These are phyloP conservation scores for Harlomillsia oculata DNA, from an alignment of 1,140 invertebrate species.

Conservation along the genomic window DNA sequence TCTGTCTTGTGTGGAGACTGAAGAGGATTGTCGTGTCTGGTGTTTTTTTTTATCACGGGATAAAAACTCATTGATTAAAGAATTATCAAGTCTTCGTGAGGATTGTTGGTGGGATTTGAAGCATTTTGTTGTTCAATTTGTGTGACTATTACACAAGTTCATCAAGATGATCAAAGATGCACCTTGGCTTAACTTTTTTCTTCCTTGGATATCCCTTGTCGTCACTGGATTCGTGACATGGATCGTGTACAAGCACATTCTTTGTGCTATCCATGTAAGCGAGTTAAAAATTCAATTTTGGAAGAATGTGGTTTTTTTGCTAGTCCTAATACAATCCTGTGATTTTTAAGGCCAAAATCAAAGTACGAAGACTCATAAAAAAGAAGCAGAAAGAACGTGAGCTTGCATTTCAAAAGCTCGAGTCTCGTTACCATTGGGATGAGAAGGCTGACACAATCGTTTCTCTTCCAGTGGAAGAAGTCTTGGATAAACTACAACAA, in stretches of 20 bases:
- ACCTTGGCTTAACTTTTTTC: slow-evolving; percentile 3
- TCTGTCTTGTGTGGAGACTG: too few species aligned
- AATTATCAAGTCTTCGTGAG: too few species aligned
- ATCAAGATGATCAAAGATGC: slow-evolving; percentile 4
- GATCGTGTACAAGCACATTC: slow-evolving; percentile 10
- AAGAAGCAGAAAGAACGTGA: slow-evolving; percentile 26
- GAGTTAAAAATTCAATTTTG: not conserved
- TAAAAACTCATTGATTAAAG: too few species aligned
- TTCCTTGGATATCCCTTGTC: slow-evolving; percentile 19
- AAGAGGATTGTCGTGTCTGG: too few species aligned
- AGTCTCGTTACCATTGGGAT: slow-evolving; percentile 8
- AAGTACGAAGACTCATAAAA: slow-evolving; percentile 7
- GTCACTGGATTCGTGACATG: slow-evolving; percentile 15
- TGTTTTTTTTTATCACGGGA: too few species aligned
- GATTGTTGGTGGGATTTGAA: too few species aligned
- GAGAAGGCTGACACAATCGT: slow-evolving; percentile 20
- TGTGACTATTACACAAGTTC: too few species aligned
- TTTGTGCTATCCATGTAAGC: slow-evolving; percentile 15
- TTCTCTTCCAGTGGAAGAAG: slow-evolving; percentile 13
- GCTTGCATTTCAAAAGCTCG: slow-evolving; percentile 19
- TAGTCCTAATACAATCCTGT: not conserved
- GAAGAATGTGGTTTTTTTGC: not conserved
- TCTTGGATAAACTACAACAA: slow-evolving; percentile 24
- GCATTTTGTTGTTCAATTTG: too few species aligned
- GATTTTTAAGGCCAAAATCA: not conserved